Evolutionary conservation across 2,888 invertebrate genomes (phyloP).

Genomic region (Cancer borealis): DNA sequence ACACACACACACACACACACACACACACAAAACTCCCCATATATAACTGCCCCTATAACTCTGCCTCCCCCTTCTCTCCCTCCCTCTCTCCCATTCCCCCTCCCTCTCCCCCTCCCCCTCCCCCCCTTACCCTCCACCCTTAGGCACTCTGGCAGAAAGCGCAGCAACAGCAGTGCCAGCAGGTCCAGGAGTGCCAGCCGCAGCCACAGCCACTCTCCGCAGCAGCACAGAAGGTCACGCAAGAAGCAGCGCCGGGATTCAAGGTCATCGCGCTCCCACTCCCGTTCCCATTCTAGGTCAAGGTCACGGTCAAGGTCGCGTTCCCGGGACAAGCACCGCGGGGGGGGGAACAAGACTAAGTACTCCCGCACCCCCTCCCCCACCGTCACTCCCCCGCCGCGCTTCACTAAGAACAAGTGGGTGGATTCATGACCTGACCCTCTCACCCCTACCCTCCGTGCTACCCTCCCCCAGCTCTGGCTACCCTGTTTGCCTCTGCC

Average conservation of each 20-base stretch:
- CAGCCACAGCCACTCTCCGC: slow-evolving; percentile 67
- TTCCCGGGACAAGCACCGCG: slow-evolving; percentile 68
- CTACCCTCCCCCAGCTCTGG: neutral
- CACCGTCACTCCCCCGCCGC: slow-evolving; percentile 74
- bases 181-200: slow-evolving; percentile 59
- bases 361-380: slow-evolving; percentile 74
- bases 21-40: too few relatives aligned
- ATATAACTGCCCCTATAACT: too few relatives aligned
- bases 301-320: slow-evolving; percentile 68
- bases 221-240: slow-evolving; percentile 59
- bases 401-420: slow-evolving; percentile 76
- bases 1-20: too few relatives aligned
- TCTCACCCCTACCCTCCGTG: neutral
- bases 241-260: slow-evolving; percentile 74
- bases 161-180: slow-evolving; percentile 66
- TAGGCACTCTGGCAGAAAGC: slow-evolving; percentile 67
- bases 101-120: neutral
- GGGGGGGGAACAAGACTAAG: slow-evolving; percentile 66
- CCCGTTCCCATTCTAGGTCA: slow-evolving; percentile 63
- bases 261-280: slow-evolving; percentile 69
- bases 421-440: slow-evolving; percentile 33
- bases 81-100: neutral
- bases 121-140: neutral
- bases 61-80: too few relatives aligned
- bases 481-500: neutral